Percentiles rank a stretch among this genome's conserved stretches.
Evolutionary conservation across 2,888 invertebrate genomes (phyloP).

Genomic region (Timema cristinae): DNA sequence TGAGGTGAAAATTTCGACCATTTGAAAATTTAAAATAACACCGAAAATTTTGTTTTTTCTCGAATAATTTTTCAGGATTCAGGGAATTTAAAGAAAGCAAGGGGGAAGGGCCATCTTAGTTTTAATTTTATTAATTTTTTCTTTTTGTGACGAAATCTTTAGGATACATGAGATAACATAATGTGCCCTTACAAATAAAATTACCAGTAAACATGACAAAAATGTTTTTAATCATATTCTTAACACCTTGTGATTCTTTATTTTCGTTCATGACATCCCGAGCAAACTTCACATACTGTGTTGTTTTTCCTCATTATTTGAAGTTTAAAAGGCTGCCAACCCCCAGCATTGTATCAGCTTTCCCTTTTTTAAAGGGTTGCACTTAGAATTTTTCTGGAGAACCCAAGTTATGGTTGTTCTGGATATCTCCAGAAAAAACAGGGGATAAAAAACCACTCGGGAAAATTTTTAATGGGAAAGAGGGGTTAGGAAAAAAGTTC

Average conservation of each 20-base stretch:
- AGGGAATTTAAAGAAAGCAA: too few relatives aligned
- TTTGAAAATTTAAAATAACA: too few relatives aligned
- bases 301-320: constrained; percentile 76
- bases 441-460: constrained; percentile 65
- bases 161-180: constrained; percentile 5
- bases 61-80: too few relatives aligned
- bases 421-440: constrained; percentile 68
- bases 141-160: neutral
- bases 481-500: constrained; percentile 77
- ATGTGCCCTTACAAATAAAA: constrained; percentile 11
- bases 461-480: constrained; percentile 78
- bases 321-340: constrained; percentile 85
- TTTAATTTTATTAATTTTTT: too few relatives aligned
- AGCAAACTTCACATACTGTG: neutral
- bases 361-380: constrained; percentile 82
- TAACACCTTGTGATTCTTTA: too few relatives aligned
- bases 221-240: neutral
- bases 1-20: too few relatives aligned
- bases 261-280: neutral
- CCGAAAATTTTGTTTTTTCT: too few relatives aligned
- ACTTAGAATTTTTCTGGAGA: constrained; percentile 67
- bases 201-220: constrained; percentile 7
- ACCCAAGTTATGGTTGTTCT: constrained; percentile 61
- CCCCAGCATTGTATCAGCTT: constrained; percentile 90
- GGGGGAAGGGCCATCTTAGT: too few relatives aligned